Evolutionary conservation across 2,888 invertebrate genomes (phyloP), one percentile per base, ranked within the genome.

Genomic region (Thymelicus lineola): DNA sequence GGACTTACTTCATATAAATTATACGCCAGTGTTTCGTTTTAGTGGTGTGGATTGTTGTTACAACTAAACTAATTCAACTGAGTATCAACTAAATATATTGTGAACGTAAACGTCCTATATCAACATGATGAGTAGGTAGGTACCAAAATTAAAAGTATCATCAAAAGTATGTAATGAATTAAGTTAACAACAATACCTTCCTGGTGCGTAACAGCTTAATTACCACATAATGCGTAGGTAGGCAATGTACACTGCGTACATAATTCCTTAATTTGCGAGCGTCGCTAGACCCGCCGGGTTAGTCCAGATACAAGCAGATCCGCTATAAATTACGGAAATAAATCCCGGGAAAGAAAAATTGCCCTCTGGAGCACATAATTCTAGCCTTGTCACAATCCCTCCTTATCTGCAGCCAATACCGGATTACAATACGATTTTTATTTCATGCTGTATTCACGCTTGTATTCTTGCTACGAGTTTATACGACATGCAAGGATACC

Each of bases 351-450:
- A 93, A 93, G 93, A 93, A 93, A 93, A 93, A 93, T 93, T 93
- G 93, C 93, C 91, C 93, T 93, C 91, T 90, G 87, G 92, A 93
- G 93, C 93, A 93, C 93, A 93, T 93, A 93, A 93, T 93, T 93
- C 93, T 93, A 93, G 92, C 91, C 93, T 93, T 93, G 93, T 93
- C 93, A 93, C 93, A 93, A 89, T 87, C 89, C 87, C 89, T 92
- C 92, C 93, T 93, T 93, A 93, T 93, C 93, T 91, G 86, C 86
- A 88, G 86, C 93, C 93, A 93, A 93, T 93, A 93, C 90, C 92
- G 93, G 93, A 93, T 93, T 93, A 93, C 93, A 93, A 88, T 92
- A 88, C 88, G 92, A 93, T 93, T 93, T 91, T 93, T 93, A 93
- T 93, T 93, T 91, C 83, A 89, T 88, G 86, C 86, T 87, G 85